Evolutionary conservation across 1,140 invertebrate genomes (phyloP).

Genomic region (Brachionus plicatilis): DNA sequence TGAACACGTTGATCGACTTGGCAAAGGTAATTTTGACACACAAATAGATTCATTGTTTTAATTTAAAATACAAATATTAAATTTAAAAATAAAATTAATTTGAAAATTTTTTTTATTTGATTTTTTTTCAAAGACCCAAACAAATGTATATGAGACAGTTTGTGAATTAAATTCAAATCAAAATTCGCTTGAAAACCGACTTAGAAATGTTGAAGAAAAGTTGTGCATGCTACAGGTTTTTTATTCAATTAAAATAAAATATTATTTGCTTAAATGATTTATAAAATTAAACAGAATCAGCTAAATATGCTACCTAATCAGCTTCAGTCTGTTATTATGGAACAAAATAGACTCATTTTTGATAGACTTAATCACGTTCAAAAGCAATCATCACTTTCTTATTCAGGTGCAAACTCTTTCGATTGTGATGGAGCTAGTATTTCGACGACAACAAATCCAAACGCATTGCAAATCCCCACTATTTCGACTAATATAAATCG

Average conservation of each 20-base stretch:
- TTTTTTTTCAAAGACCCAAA: neutral
- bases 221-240: conserved; percentile 24
- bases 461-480: conserved; percentile 32
- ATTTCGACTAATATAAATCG: conserved; percentile 25
- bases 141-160: conserved; percentile 38
- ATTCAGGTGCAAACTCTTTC: conserved; percentile 36
- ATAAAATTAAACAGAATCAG: conserved; percentile 6
- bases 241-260: neutral
- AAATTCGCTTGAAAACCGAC: conserved; percentile 8
- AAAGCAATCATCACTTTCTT: conserved; percentile 30
- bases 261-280: neutral
- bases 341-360: conserved; percentile 27
- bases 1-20: conserved; percentile 31
- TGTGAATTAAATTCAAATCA: conserved; percentile 28
- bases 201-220: conserved; percentile 35
- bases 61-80: no score
- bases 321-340: neutral
- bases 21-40: neutral
- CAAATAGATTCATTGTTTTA: no score
- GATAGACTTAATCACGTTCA: neutral
- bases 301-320: conserved; percentile 16
- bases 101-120: neutral
- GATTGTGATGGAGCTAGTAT: conserved; percentile 33
- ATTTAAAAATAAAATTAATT: neutral
- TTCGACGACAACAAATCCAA: neutral